Evolutionary conservation across 2,797 vertebrate species (phyloP), one percentile per base, ranked within the genome.

Genomic region (Ctenochaetus hawaiiensis): DNA sequence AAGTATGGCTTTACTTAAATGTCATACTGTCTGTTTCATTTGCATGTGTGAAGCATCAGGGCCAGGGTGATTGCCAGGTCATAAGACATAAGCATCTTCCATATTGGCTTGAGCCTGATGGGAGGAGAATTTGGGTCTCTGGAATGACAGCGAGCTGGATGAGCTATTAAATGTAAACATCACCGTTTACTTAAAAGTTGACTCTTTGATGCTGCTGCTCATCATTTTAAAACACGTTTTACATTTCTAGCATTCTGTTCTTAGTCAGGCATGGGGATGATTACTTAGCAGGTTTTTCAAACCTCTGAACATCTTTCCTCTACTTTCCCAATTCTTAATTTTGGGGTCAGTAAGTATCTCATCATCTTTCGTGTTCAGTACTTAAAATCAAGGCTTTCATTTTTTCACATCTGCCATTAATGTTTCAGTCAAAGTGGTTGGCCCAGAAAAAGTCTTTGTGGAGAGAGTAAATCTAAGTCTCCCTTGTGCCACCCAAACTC

Each of bases 1-100:
- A 81, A 72, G 75, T 63, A 70, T 51, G 66, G 53, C 62, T 80
- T 87, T 67, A 81, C 85, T 88, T 80, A 85, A 85, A 89, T 89
- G 79, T 84, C 87, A 91, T 49, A 63, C 57, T 84, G 83, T 81
- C 85, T 70, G 47, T 86, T 86, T 78, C 41, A 87, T 90, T 91
- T 89, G 85, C 84, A 89, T 86, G 79, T 78, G 49, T 41, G 78
- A 78, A 81, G 66, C 75, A 45, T 77, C 70, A 64, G 72, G 78
- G 77, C 41, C 63, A n/a, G 44, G 43, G 54, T 58, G 58, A 67
- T 65, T 67, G 89, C 81, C 80, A 80, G 82, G 54, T 60, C 10
- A 20, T 70, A 30, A 76, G 82, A 76, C 63, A 80, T 68, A 65
- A 54, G 58, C n/a, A 2, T 22, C 72, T 37, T 73, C 34, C 5